These are phyloP conservation scores for Cynaeus angustus DNA, from an alignment of 2,888 invertebrate species.

Conservation along the genomic window DNA sequence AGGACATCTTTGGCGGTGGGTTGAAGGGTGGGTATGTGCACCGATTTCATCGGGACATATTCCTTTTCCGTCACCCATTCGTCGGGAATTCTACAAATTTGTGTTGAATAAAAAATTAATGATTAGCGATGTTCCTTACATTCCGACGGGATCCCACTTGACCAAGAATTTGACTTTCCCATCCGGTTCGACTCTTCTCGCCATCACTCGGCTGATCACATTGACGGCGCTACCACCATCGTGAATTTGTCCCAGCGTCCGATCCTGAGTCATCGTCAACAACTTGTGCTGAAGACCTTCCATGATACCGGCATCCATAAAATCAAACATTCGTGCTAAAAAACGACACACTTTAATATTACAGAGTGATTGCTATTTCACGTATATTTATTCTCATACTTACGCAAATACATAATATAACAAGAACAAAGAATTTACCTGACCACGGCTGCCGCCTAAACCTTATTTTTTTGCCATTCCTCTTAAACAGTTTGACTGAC, in stretches of 20 bases:
- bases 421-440: constrained; percentile 75
- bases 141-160: constrained; percentile 88
- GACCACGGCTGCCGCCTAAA: constrained; percentile 92
- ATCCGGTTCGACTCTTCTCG: constrained; percentile 77
- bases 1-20: constrained; percentile 73
- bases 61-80: constrained; percentile 89
- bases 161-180: constrained; percentile 81
- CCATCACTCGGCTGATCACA: constrained; percentile 81
- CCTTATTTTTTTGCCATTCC: constrained; percentile 91
- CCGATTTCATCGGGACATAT: constrained; percentile 77
- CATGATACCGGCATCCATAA: constrained; percentile 94
- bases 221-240: constrained; percentile 79
- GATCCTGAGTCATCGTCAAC: constrained; percentile 75
- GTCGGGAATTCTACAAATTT: constrained; percentile 81
- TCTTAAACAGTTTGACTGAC: constrained; percentile 85
- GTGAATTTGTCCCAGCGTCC: constrained; percentile 78
- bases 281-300: constrained; percentile 91
- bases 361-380: constrained; percentile 11
- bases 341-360: constrained; percentile 20
- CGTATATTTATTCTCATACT: constrained; percentile 47
- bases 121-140: constrained; percentile 77
- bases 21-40: constrained; percentile 75
- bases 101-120: neutral
- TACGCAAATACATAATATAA: constrained; percentile 36
- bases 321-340: constrained; percentile 95